Base-by-base conservation (phyloP, 2,797 vertebrate species). In the Hemitrygon akajei region DNA sequence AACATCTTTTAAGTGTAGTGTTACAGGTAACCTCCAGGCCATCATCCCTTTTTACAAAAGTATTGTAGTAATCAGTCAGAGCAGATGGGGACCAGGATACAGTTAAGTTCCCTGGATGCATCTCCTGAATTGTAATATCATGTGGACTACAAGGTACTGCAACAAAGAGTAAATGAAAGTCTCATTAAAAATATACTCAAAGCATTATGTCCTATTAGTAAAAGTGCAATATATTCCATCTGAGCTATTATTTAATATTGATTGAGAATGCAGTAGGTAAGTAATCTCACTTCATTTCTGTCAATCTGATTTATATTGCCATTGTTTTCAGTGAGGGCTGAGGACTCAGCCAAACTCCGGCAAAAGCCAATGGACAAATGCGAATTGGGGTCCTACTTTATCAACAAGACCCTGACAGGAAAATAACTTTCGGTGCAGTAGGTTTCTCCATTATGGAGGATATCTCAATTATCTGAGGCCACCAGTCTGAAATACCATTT, bases 91-190 rank as follows among this genome's bases (percentile, higher is more conserved):
- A 95, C 98, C 99, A 99, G 0, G 95, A 96, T 93, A 99, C 96
- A 0, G 97, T 96, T 95, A 98, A 97, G 95, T 95, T 97, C 14
- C 96, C 97, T 11, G 96, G 95, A 47, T 95, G 81, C 0, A 95
- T 94, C 95, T 98, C 97, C 94, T 94, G 95, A 81, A 98, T 94
- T 9, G 75, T 95, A 95, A 98, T 94, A 92, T 96, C 96, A 95
- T 96, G 95, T 0, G 98, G 98, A 93, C 98, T 97, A 95, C 98
- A 99, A 40, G 98, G 98, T 95, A 98, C 98, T 99, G 96, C 93
- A 86, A 94, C 71, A 96, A 89, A 73, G 12, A 94, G 3, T 18
- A 56, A 76, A n/a, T 76, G 18, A 69, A 76, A 0, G 1, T 94
- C 30, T 82, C 79, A 93, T 91, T 76, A 75, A 93, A 73, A 76